Evolutionary conservation across 2,113 vertebrate genomes (phyloP).

Genomic region (Maccullochella peelii): DNA sequence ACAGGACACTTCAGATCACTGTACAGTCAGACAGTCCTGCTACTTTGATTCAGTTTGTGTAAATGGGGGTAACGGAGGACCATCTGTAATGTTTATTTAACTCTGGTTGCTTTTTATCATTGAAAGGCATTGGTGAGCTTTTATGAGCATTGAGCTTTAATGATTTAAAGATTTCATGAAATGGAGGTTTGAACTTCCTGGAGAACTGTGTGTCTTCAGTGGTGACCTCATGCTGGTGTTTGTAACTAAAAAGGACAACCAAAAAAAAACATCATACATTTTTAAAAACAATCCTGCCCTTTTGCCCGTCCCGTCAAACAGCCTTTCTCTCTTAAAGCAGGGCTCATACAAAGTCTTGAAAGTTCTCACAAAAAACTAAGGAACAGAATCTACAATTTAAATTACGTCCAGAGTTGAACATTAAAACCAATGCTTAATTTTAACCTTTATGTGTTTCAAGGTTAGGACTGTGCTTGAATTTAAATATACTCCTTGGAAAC

Average conservation of each 20-base stretch:
- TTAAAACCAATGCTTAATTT: too few relatives aligned
- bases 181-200: neutral
- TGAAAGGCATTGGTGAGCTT: neutral
- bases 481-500: too few relatives aligned
- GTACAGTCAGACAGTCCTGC: too few relatives aligned
- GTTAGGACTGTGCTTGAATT: too few relatives aligned
- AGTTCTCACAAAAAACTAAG: too few relatives aligned
- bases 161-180: neutral
- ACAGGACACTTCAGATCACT: too few relatives aligned
- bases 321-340: neutral
- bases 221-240: neutral
- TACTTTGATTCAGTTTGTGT: too few relatives aligned
- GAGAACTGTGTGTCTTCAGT: neutral
- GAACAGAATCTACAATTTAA: too few relatives aligned
- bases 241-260: neutral
- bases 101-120: neutral
- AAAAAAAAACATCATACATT: neutral
- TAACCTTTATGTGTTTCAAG: too few relatives aligned
- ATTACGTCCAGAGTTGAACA: too few relatives aligned
- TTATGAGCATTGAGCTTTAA: neutral
- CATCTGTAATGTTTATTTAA: neutral
- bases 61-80: too few relatives aligned
- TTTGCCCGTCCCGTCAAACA: neutral
- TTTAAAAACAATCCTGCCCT: neutral
- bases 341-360: too few relatives aligned